These are phyloP conservation scores for Lethocerus indicus DNA, from an alignment of 1,140 invertebrate genomes.

Conservation along the genomic window DNA sequence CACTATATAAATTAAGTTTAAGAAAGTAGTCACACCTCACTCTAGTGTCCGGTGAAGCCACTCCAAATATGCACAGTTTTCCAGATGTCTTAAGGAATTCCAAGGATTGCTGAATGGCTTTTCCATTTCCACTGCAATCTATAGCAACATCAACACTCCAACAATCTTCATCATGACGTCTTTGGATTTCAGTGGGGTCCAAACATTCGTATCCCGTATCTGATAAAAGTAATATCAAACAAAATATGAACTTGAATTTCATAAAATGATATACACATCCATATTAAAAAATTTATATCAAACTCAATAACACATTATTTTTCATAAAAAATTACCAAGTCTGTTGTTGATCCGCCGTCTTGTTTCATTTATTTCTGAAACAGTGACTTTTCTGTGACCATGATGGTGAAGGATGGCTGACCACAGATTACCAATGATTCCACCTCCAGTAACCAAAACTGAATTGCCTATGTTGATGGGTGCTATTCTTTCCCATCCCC, in stretches of 20 bases:
- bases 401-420: slow-evolving; percentile 38
- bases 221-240: slow-evolving; percentile 18
- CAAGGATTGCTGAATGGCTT: slow-evolving; percentile 33
- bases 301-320: neutral
- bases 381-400: slow-evolving; percentile 43
- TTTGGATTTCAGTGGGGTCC: slow-evolving; percentile 31
- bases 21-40: slow-evolving; percentile 6
- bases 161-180: slow-evolving; percentile 19
- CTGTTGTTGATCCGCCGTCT: slow-evolving; percentile 38
- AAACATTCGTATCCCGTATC: slow-evolving; percentile 34
- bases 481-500: slow-evolving; percentile 38
- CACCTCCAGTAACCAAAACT: slow-evolving; percentile 46
- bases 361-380: slow-evolving; percentile 39
- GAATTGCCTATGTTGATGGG: slow-evolving; percentile 36
- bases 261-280: neutral
- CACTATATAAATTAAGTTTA: no score
- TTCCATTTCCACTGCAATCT: slow-evolving; percentile 44
- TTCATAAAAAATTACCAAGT: slow-evolving; percentile 15
- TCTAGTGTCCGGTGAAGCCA: slow-evolving; percentile 26
- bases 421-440: slow-evolving; percentile 53
- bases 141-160: slow-evolving; percentile 38
- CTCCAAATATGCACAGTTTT: slow-evolving; percentile 36
- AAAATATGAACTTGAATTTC: neutral
- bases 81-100: slow-evolving; percentile 28
- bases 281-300: neutral